A percentile compares a stretch with the other conserved stretches of the same genome.
Conservation (phyloP, 2,113 vertebrate genomes). For the Capreolus pygargus region DNA sequence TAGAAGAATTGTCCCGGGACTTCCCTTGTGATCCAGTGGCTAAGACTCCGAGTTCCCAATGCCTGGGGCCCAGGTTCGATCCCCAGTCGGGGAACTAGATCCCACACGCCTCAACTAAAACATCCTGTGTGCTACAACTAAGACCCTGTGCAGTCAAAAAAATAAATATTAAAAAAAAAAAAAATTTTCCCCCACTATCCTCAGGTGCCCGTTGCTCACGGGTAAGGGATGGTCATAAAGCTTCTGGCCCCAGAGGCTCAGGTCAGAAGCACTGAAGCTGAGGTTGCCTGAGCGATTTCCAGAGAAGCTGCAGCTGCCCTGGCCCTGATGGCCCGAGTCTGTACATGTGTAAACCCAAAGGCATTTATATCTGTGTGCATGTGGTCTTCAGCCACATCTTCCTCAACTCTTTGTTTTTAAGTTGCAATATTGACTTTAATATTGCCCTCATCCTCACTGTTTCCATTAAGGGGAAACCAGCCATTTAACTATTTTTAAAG, state of each 20-base stretch:
- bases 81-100: not conserved
- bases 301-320: not conserved
- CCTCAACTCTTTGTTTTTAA: not conserved
- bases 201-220: not conserved
- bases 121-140: not conserved
- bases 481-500: not conserved
- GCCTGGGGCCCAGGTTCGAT: not conserved
- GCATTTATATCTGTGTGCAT: not conserved
- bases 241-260: not conserved
- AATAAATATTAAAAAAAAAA: not conserved
- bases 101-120: not conserved
- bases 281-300: not conserved
- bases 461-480: slow-evolving; percentile 35
- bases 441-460: not conserved
- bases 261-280: not conserved
- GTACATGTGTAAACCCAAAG: not conserved
- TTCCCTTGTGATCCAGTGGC: not conserved
- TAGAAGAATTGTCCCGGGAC: not conserved
- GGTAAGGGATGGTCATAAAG: not conserved
- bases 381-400: not conserved
- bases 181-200: not conserved
- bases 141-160: not conserved
- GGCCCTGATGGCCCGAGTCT: not conserved
- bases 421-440: not conserved
- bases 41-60: not conserved